phyloP scores from a whole-genome alignment of 2,113 vertebrate species.

The Grallaria varia region DNA sequence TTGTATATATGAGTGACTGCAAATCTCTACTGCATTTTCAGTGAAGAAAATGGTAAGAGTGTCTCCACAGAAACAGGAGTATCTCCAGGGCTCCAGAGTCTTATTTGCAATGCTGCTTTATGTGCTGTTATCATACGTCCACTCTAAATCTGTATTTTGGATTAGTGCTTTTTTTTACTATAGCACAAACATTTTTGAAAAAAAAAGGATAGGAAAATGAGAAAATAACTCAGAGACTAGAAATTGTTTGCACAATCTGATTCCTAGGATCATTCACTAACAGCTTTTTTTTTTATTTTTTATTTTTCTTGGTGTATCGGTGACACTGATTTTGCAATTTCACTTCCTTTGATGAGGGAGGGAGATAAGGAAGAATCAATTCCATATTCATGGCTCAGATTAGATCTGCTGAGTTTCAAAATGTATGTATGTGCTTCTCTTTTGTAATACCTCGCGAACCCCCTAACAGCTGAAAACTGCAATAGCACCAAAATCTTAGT shows the following conservation, averaged over 20 bases:
- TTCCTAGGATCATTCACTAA: not conserved
- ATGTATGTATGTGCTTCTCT: not conserved
- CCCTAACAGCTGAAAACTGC: conserved; percentile 8
- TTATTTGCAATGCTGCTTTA: not conserved
- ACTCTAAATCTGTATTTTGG: not conserved
- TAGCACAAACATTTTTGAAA: not conserved
- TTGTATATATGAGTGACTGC: not conserved
- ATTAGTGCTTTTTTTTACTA: not conserved
- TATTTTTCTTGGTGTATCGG: not conserved
- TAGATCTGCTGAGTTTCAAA: not conserved
- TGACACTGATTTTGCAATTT: not conserved
- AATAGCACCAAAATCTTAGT: not conserved
- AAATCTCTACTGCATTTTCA: not conserved
- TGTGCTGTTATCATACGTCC: not conserved
- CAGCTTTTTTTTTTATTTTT: not conserved
- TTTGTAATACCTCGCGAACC: not conserved
- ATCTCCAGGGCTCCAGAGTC: not conserved
- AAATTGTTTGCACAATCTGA: not conserved
- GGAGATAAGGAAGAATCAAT: not conserved
- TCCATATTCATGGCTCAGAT: not conserved
- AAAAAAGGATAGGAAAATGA: not conserved
- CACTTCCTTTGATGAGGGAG: not conserved
- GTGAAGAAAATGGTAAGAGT: not conserved
- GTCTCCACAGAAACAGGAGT: not conserved
- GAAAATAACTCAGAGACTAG: not conserved